These are phyloP conservation scores for Drosophila bifasciata DNA, from an alignment of 1,140 invertebrate genomes.

Conservation along the genomic window DNA sequence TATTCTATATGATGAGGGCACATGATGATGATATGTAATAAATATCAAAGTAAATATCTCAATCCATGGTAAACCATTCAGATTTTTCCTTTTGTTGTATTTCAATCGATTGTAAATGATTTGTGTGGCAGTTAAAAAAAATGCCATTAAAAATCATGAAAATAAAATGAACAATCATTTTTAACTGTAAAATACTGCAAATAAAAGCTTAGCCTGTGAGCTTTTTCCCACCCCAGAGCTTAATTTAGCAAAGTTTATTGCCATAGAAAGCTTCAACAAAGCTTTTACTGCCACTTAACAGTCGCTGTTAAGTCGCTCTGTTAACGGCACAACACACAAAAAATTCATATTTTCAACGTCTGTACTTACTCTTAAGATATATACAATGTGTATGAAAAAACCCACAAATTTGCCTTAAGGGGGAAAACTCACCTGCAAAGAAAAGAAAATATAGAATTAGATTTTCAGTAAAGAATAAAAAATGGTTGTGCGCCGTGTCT, in stretches of 20 bases:
- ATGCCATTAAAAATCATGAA: too few relatives aligned
- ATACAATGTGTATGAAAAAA: too few relatives aligned
- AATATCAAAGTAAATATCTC: too few relatives aligned
- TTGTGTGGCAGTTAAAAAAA: slow-evolving; percentile 13
- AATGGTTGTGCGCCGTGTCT: neutral
- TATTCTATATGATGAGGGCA: slow-evolving; percentile 12
- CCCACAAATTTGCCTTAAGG: slow-evolving; percentile 3
- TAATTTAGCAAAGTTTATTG: slow-evolving; percentile 15
- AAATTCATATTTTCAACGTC: slow-evolving; percentile 27
- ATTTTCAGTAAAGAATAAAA: slow-evolving; percentile 37
- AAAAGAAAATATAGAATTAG: slow-evolving; percentile 28
- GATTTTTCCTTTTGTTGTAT: neutral
- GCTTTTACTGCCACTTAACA: slow-evolving; percentile 26
- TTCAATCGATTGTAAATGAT: slow-evolving; percentile 50
- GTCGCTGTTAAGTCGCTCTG: slow-evolving; percentile 17
- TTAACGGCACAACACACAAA: neutral
- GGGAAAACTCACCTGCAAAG: slow-evolving; percentile 71
- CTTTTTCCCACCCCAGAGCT: neutral
- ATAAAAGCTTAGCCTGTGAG: neutral
- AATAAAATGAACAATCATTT: neutral
- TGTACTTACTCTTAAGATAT: slow-evolving; percentile 49
- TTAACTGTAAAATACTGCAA: neutral
- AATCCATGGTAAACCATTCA: slow-evolving; percentile 4
- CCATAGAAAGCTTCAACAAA: slow-evolving; percentile 32
- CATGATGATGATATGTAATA: neutral